phyloP scores from a whole-genome alignment of 30 jellyfish, hydroid and myxozoan genomes.

The Sanderia malayensis region DNA sequence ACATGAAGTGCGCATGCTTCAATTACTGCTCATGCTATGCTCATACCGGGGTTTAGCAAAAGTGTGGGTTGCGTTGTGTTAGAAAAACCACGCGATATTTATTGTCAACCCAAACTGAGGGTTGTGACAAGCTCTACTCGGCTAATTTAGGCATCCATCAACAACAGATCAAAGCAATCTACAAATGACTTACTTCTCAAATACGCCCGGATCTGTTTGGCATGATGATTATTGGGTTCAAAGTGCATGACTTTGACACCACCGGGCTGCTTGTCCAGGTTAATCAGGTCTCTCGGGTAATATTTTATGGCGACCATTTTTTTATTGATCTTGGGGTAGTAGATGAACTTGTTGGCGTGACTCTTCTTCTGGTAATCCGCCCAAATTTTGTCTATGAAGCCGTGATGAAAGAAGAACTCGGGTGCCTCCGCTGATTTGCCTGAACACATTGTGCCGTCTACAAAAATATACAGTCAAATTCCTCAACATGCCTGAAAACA shows the following conservation, averaged over 20 bases:
- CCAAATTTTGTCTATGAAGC: slow-evolving; percentile 73
- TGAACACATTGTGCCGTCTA: slow-evolving; percentile 65
- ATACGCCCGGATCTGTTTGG: slow-evolving; percentile 19
- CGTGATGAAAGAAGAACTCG: slow-evolving; percentile 62
- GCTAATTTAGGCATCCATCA: no score
- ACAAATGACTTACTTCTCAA: slow-evolving; percentile 20
- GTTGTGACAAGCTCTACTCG: no score
- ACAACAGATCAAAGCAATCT: background rate
- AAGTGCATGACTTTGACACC: slow-evolving; percentile 45
- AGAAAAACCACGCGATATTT: no score
- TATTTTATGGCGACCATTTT: slow-evolving; percentile 24
- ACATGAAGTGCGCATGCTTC: no score
- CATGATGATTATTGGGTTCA: slow-evolving; percentile 20
- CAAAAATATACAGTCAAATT: no score
- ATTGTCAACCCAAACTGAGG: no score
- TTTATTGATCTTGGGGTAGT: slow-evolving; percentile 16
- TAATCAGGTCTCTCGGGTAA: slow-evolving; percentile 26
- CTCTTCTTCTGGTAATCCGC: slow-evolving; percentile 57
- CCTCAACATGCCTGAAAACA: no score
- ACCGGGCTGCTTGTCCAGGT: slow-evolving; percentile 50
- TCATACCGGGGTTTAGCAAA: no score
- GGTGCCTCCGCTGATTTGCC: slow-evolving; percentile 51
- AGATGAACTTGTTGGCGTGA: slow-evolving; percentile 2
- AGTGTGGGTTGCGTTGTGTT: no score
- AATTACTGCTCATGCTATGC: no score